Base-by-base conservation (phyloP, 92 coral and sea anemone genomes). In the Pocillopora grandis region DNA sequence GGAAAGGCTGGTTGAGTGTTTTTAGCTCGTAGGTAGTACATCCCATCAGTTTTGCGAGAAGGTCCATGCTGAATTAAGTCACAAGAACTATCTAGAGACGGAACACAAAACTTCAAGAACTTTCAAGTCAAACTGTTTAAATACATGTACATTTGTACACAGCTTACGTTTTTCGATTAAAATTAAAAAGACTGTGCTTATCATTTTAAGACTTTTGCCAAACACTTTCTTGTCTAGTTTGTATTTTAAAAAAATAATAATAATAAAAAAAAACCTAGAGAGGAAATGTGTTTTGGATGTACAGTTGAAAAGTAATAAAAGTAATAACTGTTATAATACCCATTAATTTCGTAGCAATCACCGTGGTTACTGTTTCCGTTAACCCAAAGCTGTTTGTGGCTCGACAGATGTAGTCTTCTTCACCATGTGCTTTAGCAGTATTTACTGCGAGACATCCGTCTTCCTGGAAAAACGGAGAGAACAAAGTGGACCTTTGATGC, bases 361-460 rank as follows among this genome's bases (percentile, higher is more conserved):
- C 75, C 10, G 48, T 19, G 13, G 83, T 49, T 42, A 74, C 7
- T 1, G 75, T 66, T 21, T 79, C 63, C 13, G 83, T 16, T 9
- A 55, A 1, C 21, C 83, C 83, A 12, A 9, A 52, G 3, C 8
- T 11, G 66, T 66, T 79, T 1, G 65, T 66, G 1, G 83, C 83
- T 0, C 63, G 83, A 0, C 83, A 79, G n/a, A 52, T 23, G 75
- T 66, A 79, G 6, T 20, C 14, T 23, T 15, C 83, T 5, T 66
- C 64, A 27, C 17, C 56, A 17, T 27, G 20, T 0, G 12, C 1
- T n/a, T 52, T 62, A 0, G 9, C 42, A 0, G 19, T 49, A 18
- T 14, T 66, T 3, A 79, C 5, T 16, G 58, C 5, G 10, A 79
- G 83, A 16, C 83, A 79, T 27, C 83, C 75, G 2, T 79, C 67